phyloP scores from a whole-genome alignment of 2,797 vertebrate genomes.

The Bovichtus variegatus region DNA sequence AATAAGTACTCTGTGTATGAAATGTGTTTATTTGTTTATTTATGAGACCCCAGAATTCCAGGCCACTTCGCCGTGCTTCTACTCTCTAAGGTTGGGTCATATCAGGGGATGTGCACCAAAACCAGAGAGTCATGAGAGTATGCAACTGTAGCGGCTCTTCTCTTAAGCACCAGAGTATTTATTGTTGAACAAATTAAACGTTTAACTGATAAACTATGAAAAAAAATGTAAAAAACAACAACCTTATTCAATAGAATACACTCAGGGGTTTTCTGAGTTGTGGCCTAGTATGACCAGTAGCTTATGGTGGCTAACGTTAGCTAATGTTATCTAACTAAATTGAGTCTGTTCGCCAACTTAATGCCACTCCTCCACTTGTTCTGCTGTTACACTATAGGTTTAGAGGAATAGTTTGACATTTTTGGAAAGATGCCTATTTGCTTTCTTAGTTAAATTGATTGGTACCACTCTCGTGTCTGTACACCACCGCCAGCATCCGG shows the following conservation, averaged over 20 bases:
- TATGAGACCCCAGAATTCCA: slow-evolving; percentile 72
- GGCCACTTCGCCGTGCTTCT: slow-evolving; percentile 36
- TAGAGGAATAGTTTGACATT: not conserved
- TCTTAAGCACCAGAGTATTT: not conserved
- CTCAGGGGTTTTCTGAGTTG: not conserved
- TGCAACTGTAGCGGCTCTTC: not conserved
- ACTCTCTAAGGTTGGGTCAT: slow-evolving; percentile 44
- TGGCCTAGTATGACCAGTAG: not conserved
- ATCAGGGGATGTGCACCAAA: slow-evolving; percentile 36
- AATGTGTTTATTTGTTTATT: slow-evolving; percentile 85
- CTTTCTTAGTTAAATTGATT: not conserved
- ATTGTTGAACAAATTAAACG: not conserved
- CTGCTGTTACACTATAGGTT: not conserved
- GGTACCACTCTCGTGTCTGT: not conserved
- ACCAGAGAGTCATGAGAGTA: not conserved
- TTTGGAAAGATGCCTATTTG: not conserved
- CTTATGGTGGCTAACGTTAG: not conserved
- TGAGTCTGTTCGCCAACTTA: not conserved
- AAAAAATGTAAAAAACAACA: not conserved
- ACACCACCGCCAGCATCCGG: too few relatives aligned
- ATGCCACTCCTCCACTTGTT: not conserved
- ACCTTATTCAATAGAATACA: not conserved
- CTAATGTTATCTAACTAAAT: too few relatives aligned
- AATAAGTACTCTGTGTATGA: slow-evolving; percentile 78
- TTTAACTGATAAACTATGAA: not conserved